These are phyloP conservation scores for Babyrousa celebensis DNA, from an alignment of 2,797 vertebrate species.

Conservation along the genomic window DNA sequence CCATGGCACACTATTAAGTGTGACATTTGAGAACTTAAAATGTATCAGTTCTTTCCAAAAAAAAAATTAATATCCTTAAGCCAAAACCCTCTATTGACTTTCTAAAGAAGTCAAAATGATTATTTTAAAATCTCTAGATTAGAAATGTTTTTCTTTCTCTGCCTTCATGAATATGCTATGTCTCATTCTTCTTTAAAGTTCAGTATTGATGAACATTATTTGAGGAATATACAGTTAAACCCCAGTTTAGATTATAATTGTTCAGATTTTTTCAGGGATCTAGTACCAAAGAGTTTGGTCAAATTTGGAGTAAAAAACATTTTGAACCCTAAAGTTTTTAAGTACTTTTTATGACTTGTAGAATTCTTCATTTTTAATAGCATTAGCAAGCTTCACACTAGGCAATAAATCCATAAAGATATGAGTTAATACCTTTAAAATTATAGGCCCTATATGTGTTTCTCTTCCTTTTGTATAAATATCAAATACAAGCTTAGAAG, in stretches of 20 bases:
- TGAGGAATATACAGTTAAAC: not conserved
- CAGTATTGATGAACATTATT: not conserved
- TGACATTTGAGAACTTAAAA: conserved; percentile 13
- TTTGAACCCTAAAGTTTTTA: not conserved
- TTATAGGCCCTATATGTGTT: not conserved
- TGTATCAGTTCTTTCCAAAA: not conserved
- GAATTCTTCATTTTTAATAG: not conserved
- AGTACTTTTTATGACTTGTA: not conserved
- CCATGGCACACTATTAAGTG: not conserved
- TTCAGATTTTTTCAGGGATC: not conserved
- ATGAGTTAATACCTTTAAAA: not conserved
- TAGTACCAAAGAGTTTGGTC: not conserved
- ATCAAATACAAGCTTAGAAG: not conserved
- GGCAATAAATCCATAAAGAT: not conserved
- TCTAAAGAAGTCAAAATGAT: not conserved
- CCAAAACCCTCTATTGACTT: not conserved
- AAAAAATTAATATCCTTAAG: not conserved
- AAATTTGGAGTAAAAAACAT: not conserved
- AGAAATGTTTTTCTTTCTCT: not conserved
- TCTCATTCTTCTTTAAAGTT: conserved; percentile 26
- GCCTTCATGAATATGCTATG: not conserved
- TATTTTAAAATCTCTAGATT: conserved; percentile 1
- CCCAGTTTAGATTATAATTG: not conserved
- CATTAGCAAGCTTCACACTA: not conserved
- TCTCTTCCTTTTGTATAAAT: not conserved